Evolutionary conservation across 2,888 invertebrate species (phyloP).

Genomic region (Trachelus troglodyta): DNA sequence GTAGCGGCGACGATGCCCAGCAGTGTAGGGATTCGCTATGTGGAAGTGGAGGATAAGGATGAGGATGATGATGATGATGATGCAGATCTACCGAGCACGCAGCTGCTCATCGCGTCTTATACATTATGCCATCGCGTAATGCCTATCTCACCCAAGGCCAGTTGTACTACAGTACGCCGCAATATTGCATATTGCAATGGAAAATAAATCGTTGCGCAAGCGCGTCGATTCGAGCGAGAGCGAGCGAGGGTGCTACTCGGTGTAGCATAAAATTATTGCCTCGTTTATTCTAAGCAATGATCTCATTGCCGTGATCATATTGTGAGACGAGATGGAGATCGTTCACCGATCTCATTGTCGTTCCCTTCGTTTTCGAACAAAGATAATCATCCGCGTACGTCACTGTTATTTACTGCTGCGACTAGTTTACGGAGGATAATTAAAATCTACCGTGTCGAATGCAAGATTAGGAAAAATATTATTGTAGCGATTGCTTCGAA

Average conservation of each 20-base stretch:
- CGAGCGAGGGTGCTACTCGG: conserved; percentile 54
- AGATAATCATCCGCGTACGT: background rate
- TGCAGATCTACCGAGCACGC: conserved; percentile 45
- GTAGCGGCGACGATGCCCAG: conserved; percentile 17
- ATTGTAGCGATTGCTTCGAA: background rate
- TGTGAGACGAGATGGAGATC: conserved; percentile 10
- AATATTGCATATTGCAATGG: conserved; percentile 49
- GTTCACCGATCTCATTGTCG: background rate
- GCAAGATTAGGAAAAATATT: background rate
- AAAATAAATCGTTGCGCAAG: conserved; percentile 65
- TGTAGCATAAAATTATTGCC: conserved; percentile 60
- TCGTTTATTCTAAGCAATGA: conserved; percentile 64
- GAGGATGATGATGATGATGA: conserved; percentile 42
- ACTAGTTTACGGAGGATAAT: background rate
- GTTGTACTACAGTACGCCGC: conserved; percentile 56
- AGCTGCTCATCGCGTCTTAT: conserved; percentile 37
- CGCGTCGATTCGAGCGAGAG: conserved; percentile 31
- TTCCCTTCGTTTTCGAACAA: background rate
- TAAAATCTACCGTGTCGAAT: background rate
- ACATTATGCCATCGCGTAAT: conserved; percentile 61
- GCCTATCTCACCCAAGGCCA: conserved; percentile 63
- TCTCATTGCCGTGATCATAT: conserved; percentile 54
- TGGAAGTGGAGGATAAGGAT: conserved; percentile 24
- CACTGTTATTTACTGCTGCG: background rate
- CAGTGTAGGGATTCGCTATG: background rate